A percentile compares a stretch with the other conserved stretches of the same genome.
phyloP scores from a whole-genome alignment of 2,113 vertebrate species.

The Marmota monax region DNA sequence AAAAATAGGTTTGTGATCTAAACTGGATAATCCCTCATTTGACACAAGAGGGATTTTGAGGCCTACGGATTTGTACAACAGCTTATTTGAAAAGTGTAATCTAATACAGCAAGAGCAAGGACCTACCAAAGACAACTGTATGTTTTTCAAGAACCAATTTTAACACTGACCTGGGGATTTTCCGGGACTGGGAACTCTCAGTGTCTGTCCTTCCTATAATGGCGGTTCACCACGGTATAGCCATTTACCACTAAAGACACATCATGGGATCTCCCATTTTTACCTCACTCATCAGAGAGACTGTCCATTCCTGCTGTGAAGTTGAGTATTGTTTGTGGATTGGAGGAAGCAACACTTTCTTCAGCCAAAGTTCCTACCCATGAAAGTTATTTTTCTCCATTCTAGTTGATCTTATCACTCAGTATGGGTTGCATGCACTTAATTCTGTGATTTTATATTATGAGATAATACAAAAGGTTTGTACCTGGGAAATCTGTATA shows the following conservation, averaged over 20 bases:
- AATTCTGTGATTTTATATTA: conserved; percentile 34
- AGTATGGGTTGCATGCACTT: not conserved
- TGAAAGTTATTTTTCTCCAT: not conserved
- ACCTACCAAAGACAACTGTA: not conserved
- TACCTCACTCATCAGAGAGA: not conserved
- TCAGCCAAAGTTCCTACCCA: not conserved
- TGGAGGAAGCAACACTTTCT: not conserved
- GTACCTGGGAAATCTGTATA: not conserved
- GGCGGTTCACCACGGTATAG: not conserved
- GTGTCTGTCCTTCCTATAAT: not conserved
- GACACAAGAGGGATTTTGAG: not conserved
- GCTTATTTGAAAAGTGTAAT: not conserved
- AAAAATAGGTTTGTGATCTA: not conserved
- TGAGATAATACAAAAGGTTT: not conserved
- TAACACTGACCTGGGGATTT: not conserved
- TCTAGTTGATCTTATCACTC: not conserved
- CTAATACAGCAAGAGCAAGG: not conserved
- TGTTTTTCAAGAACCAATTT: not conserved
- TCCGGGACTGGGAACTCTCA: not conserved
- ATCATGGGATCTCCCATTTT: not conserved
- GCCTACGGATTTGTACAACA: not conserved
- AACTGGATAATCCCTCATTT: not conserved
- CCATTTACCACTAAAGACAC: not conserved
- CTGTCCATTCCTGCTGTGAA: not conserved
- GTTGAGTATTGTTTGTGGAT: not conserved